Base-by-base conservation (phyloP, 1,140 invertebrate species). In the Cydia splendana region DNA sequence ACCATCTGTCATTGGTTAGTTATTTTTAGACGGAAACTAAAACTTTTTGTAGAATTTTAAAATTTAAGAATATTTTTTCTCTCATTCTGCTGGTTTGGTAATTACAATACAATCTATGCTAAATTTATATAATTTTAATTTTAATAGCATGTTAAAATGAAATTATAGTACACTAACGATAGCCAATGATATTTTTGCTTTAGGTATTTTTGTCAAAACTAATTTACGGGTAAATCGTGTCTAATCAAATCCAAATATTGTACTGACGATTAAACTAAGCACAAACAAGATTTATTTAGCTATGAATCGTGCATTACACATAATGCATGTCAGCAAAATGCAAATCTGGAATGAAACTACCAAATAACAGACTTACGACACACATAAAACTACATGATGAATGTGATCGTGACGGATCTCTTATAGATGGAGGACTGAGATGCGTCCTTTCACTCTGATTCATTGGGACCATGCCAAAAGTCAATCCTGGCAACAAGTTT, bases 271-370 rank as follows among this genome's bases (percentile, higher is more conserved):
- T 45, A 45, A 9, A 30, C 30, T 45, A 45, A 45, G 12, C 42
- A 45, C 12, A 51, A 7, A 15, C n/a, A 13, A 18, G 18, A 57
- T 13, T 18, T 18, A 18, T 57, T n/a, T n/a, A n/a, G n/a, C n/a
- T 18, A 62, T 20, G n/a, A 7, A 62, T 62, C 4, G 9, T 62
- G 18, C 18, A 62, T 62, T 9, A 71, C n/a, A 71, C 15, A 71
- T 71, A 71, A 71, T 71, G 67, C 34, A 42, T 42, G 65, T 71
- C 34, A 42, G n/a, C 67, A 71, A 42, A 38, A 71, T 71, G 34
- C 34, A 71, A 71, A 71, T n/a, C 67, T n/a, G 67, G 13, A 42
- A n/a, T 12, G 65, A 13, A 38, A 34, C 67, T 71, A 30, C n/a
- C n/a, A 71, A 71, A 71, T 71, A 28, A 71, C 34, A 30, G n/a